Evolutionary conservation across 30 jellyfish, hydroid and myxozoan species (phyloP).

Genomic region (Hydra vulgaris): DNA sequence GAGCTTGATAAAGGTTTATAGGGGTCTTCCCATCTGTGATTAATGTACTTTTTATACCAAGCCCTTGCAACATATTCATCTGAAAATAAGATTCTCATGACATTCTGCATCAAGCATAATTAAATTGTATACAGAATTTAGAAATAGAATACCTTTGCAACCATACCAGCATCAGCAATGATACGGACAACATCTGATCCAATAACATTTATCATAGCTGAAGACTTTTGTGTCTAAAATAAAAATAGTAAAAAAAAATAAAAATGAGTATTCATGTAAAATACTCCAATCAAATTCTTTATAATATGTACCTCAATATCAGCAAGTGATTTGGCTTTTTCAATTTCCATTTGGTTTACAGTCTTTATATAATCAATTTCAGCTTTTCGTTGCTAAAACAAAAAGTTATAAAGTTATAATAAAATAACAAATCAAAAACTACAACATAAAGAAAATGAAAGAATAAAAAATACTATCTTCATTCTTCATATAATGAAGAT

Average conservation of each 20-base stretch:
- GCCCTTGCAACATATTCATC: slow-evolving; percentile 51
- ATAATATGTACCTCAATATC: slow-evolving; percentile 50
- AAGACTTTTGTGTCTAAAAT: slow-evolving; percentile 37
- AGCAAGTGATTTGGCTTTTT: slow-evolving; percentile 59
- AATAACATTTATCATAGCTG: slow-evolving; percentile 37
- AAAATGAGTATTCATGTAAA: too few relatives aligned
- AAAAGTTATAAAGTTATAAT: background rate
- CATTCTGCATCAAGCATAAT: too few relatives aligned
- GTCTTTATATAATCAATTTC: slow-evolving; percentile 48
- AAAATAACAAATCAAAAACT: background rate
- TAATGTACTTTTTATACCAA: slow-evolving; percentile 50
- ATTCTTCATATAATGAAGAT: too few relatives aligned
- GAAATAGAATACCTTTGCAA: slow-evolving; percentile 37
- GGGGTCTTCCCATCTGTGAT: slow-evolving; percentile 81
- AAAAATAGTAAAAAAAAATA: background rate
- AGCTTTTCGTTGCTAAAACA: slow-evolving; percentile 56
- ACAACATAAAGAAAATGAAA: too few relatives aligned
- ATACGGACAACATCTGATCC: slow-evolving; percentile 48
- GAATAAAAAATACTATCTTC: too few relatives aligned
- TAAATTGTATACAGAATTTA: background rate
- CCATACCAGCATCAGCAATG: slow-evolving; percentile 66
- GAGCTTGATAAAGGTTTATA: slow-evolving; percentile 64
- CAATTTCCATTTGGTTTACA: slow-evolving; percentile 59
- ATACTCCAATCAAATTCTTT: too few relatives aligned
- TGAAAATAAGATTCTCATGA: too few relatives aligned